Evolutionary conservation across 2,888 invertebrate species (phyloP).

Genomic region (Dyspetes luteomarginatus): DNA sequence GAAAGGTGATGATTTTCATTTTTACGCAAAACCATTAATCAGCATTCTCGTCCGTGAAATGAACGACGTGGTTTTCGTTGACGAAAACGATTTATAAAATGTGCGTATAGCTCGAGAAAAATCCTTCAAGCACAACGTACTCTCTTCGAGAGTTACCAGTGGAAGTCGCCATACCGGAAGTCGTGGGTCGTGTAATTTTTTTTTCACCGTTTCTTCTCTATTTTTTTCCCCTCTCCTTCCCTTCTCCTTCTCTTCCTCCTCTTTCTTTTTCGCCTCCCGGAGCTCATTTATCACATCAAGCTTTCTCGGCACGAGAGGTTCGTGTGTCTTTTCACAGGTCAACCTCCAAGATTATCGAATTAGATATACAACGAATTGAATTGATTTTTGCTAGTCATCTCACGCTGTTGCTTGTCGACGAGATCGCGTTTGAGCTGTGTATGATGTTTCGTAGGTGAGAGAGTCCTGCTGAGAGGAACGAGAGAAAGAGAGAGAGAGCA

Average conservation of each 20-base stretch:
- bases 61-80: slow-evolving; percentile 68
- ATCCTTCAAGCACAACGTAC: neutral
- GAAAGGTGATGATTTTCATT: slow-evolving; percentile 58
- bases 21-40: slow-evolving; percentile 72
- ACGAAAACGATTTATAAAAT: slow-evolving; percentile 76
- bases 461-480: slow-evolving; percentile 11
- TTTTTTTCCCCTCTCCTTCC: slow-evolving; percentile 47
- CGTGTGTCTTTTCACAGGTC: slow-evolving; percentile 67
- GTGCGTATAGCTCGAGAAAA: slow-evolving; percentile 23
- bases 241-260: slow-evolving; percentile 55
- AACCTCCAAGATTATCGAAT: slow-evolving; percentile 78
- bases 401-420: slow-evolving; percentile 67
- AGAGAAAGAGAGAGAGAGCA: slow-evolving; percentile 32
- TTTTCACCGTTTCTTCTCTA: slow-evolving; percentile 64
- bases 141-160: slow-evolving; percentile 13
- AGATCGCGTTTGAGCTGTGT: slow-evolving; percentile 50
- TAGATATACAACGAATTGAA: slow-evolving; percentile 80
- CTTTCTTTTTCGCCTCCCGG: slow-evolving; percentile 43
- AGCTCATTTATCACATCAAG: slow-evolving; percentile 72
- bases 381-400: slow-evolving; percentile 78
- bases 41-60: slow-evolving; percentile 65
- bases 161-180: slow-evolving; percentile 75
- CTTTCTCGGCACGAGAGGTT: slow-evolving; percentile 59
- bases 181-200: slow-evolving; percentile 72
- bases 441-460: slow-evolving; percentile 49